Percentiles rank a stretch among this genome's conserved stretches.
Evolutionary conservation across 92 coral and sea anemone species (phyloP).

Genomic region (Paragorgia papillata): DNA sequence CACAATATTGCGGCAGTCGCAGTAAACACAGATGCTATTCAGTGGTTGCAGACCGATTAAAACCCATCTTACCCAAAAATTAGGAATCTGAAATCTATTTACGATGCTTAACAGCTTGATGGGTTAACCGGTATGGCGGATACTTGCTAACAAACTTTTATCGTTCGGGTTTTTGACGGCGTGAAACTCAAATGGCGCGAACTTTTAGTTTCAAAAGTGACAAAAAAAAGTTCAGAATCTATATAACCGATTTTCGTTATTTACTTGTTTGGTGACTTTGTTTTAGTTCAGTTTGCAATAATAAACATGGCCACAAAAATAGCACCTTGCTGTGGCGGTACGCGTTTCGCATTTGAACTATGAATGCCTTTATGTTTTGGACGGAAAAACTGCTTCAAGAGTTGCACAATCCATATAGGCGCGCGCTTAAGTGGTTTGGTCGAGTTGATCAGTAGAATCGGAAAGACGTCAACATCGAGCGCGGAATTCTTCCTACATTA

Average conservation of each 20-base stretch:
- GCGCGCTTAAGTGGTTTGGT: not conserved
- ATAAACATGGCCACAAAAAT: not conserved
- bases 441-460: conserved; percentile 35
- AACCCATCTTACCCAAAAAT: conserved; percentile 14
- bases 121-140: conserved; percentile 4
- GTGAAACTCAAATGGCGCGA: not conserved
- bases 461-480: not conserved
- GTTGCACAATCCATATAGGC: not conserved
- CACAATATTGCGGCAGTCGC: conserved; percentile 26
- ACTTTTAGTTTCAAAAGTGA: not conserved
- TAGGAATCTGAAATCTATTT: conserved; percentile 13
- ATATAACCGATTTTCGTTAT: not conserved
- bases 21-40: conserved; percentile 41
- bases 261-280: not conserved
- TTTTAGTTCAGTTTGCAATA: not conserved
- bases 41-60: conserved; percentile 19
- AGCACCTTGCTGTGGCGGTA: not conserved
- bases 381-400: no score
- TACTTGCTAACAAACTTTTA: no score
- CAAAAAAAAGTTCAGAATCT: not conserved
- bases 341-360: not conserved
- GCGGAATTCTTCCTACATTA: conserved; percentile 12
- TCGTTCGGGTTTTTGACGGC: not conserved
- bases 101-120: not conserved
- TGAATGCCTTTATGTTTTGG: not conserved